A percentile compares a stretch with the other conserved stretches of the same genome.
phyloP scores from a whole-genome alignment of 2,888 invertebrate species.

The Biston betularia region DNA sequence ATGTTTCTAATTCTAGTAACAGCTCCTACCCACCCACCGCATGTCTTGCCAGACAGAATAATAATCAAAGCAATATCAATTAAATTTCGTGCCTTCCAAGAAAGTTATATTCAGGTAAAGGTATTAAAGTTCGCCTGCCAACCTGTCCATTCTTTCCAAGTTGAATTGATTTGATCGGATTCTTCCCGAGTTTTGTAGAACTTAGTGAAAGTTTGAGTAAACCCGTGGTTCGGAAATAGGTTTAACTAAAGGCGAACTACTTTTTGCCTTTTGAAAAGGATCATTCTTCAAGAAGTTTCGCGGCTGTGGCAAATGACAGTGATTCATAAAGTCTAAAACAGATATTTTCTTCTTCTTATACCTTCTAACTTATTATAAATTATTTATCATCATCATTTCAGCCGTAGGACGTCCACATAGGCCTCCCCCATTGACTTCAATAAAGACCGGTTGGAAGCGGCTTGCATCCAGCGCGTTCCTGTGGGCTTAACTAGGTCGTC shows the following conservation, averaged over 20 bases:
- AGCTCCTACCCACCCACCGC: no score
- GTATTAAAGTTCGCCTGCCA: slow-evolving; percentile 64
- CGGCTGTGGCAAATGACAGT: slow-evolving; percentile 70
- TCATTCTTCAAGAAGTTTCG: slow-evolving; percentile 70
- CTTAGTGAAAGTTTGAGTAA: slow-evolving; percentile 69
- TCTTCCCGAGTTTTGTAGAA: slow-evolving; percentile 66
- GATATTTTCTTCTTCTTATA: neutral
- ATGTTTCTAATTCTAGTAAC: no score
- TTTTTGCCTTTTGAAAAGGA: slow-evolving; percentile 61
- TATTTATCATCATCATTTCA: no score
- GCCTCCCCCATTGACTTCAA: no score
- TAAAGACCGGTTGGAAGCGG: no score
- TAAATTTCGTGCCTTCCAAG: slow-evolving; percentile 51
- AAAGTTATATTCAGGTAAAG: slow-evolving; percentile 58
- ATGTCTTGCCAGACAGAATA: slow-evolving; percentile 19
- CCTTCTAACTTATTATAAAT: no score
- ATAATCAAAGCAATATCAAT: slow-evolving; percentile 53
- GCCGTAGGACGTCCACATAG: no score
- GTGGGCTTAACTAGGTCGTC: no score
- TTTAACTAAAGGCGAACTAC: slow-evolving; percentile 74
- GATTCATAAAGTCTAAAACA: slow-evolving; percentile 64
- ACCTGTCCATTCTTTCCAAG: slow-evolving; percentile 73
- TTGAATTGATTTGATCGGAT: slow-evolving; percentile 79
- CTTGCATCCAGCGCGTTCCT: no score
- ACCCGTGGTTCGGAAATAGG: slow-evolving; percentile 73